Evolutionary conservation across 1,140 invertebrate species (phyloP), one percentile per base, ranked within the genome.

Genomic region (Ruditapes philippinarum): DNA sequence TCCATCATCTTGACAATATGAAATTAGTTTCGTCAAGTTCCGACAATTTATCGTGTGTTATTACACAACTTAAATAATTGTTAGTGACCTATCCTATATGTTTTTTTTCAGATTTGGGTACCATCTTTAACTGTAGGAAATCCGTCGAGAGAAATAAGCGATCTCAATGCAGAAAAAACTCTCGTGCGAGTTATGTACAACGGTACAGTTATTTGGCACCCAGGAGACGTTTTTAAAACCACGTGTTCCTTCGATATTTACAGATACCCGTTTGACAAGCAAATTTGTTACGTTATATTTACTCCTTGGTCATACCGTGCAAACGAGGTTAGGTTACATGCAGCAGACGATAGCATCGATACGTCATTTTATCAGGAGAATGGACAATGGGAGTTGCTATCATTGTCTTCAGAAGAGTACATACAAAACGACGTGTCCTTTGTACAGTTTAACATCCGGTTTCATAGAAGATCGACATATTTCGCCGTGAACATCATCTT

Each of bases 401-500:
- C 31, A 0, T 68, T 57, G 33, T 33, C 81, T 17, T 31, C 38
- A 28, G 42, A 7, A 57, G n/a, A 42, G n/a, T 81, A 60, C 54
- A 57, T 22, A 38, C 57, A 1, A 22, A n/a, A 25, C 25, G 74
- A 65, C 36, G 42, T 38, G 5, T 31, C 28, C 57, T 38, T 28
- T 85, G 96, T 90, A 79, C 91, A 11, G 96, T 79, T 51, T 33
- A 51, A 33, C 28, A 33, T 79, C 22, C 2, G 51, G 17, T 90
- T 95, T 17, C 62, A 91, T 40, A 84, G 93, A 17, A 92, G 93
- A 70, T 62, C 92, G 22, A 87, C 92, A 31, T 95, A 94, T 91
- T 96, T 96, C 93, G 95, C 96, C 68, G 95, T 96, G 93, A 97
- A 97, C 93, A 95, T 97, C 9, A 60, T 97, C 40, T 92, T 96